Evolutionary conservation across 2,797 vertebrate genomes (phyloP).

Genomic region (Leptatherina wallacei): DNA sequence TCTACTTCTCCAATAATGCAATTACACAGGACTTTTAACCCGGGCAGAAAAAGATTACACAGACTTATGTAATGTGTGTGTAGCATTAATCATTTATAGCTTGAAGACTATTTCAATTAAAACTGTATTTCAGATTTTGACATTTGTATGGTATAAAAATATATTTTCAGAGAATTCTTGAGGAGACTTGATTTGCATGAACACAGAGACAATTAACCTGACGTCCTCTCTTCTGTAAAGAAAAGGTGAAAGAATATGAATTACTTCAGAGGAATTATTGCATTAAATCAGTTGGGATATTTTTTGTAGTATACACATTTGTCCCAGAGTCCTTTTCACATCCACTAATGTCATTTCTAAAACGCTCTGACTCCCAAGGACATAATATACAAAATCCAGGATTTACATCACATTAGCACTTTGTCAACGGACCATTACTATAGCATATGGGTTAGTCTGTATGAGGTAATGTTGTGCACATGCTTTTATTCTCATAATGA

Average conservation of each 20-base stretch:
- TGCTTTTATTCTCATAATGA: conserved; percentile 29
- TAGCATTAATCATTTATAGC: neutral
- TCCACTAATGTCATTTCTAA: conserved; percentile 43
- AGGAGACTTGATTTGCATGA: conserved; percentile 13
- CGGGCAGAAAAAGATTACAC: conserved; percentile 15
- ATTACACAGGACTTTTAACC: conserved; percentile 17
- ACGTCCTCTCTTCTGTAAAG: neutral
- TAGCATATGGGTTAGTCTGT: conserved; percentile 40
- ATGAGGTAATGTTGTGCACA: conserved; percentile 58
- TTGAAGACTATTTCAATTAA: conserved; percentile 13
- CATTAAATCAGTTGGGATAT: neutral
- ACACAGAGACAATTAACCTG: neutral
- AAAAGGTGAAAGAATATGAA: neutral
- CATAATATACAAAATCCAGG: conserved; percentile 41
- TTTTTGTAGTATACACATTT: conserved; percentile 30
- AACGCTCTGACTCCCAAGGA: conserved; percentile 37
- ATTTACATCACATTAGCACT: conserved; percentile 68
- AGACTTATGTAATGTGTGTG: conserved; percentile 1
- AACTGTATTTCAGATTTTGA: conserved; percentile 16
- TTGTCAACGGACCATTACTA: conserved; percentile 65
- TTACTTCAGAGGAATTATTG: neutral
- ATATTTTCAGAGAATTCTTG: neutral
- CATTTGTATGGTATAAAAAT: neutral
- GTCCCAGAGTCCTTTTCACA: conserved; percentile 42
- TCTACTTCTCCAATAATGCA: conserved; percentile 34